Base-by-base conservation (phyloP, 1,140 invertebrate species). In the Choristoneura fumiferana region DNA sequence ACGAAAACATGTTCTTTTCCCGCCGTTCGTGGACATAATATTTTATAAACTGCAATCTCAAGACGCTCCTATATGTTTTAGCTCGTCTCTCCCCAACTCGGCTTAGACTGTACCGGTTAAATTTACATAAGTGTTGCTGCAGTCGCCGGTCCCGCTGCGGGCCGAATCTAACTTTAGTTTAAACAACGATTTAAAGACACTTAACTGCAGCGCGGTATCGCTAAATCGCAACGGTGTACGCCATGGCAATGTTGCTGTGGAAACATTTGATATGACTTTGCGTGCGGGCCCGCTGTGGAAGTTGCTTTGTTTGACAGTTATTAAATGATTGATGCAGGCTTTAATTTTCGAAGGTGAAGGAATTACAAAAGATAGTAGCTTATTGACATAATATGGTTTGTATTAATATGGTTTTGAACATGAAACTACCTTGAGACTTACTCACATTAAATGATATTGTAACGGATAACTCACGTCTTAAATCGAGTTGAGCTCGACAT, bases 141-240 rank as follows among this genome's bases (percentile, higher is more conserved):
- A 49, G 43, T 49, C 43, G 43, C 43, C 22, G 18, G 18, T 49
- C 2, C 22, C 43, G 43, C 43, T n/a, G 43, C 43, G 43, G 43
- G 43, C 18, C 43, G 43, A 49, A 22, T 49, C 43, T 49, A 49
- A 49, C 43, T 49, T 22, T 12, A 49, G 43, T 49, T 49, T 49
- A 49, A 49, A 49, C 43, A 49, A 49, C 43, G 43, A 49, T 49
- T 49, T 49, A 49, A 49, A 49, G 43, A 49, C 43, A 49, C 43
- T 49, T 29, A 49, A 49, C 17, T 49, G 43, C 43, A 49, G 43
- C 18, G 29, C 43, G 18, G 43, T 49, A 49, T 49, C 22, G 43
- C 43, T 49, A 49, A 49, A 49, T 49, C 43, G 43, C 43, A 49
- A 33, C 18, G 43, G 43, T 49, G 43, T 49, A 29, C 18, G 17